phyloP scores from a whole-genome alignment of 2,888 invertebrate genomes.

The Megalurothrips usitatus region DNA sequence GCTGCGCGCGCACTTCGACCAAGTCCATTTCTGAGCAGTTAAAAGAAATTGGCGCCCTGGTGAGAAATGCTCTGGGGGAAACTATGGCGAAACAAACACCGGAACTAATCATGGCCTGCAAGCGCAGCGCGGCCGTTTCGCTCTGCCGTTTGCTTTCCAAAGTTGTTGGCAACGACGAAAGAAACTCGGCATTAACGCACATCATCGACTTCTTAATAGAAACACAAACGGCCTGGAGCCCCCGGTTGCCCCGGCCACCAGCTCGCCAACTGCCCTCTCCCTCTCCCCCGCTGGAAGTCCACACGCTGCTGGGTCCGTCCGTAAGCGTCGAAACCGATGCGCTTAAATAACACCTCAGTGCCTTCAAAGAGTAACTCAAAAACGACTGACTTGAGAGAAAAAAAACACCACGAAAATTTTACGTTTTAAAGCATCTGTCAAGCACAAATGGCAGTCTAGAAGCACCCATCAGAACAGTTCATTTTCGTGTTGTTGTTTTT shows the following conservation, averaged over 20 bases:
- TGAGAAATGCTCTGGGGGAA: background rate
- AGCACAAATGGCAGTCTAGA: no score
- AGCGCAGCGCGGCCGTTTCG: background rate
- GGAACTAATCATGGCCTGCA: background rate
- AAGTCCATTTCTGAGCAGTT: conserved; percentile 6
- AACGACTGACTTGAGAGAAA: no score
- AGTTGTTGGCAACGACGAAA: background rate
- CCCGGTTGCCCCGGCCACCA: background rate
- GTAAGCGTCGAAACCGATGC: no score
- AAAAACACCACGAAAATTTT: no score
- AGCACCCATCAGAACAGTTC: no score
- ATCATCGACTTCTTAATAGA: conserved; percentile 21
- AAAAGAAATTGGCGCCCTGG: conserved; percentile 3
- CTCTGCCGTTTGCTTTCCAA: background rate
- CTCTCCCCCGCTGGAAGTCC: no score
- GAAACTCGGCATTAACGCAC: background rate
- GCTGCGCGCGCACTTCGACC: background rate
- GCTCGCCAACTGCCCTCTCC: no score
- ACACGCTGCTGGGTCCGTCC: no score
- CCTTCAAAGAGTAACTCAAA: no score
- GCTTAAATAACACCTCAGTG: no score
- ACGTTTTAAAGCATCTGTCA: no score
- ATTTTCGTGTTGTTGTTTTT: no score
- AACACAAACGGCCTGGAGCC: conserved; percentile 4
- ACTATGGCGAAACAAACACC: background rate